Base-by-base conservation (phyloP, 2,797 vertebrate genomes). In the Linurgus olivaceus region DNA sequence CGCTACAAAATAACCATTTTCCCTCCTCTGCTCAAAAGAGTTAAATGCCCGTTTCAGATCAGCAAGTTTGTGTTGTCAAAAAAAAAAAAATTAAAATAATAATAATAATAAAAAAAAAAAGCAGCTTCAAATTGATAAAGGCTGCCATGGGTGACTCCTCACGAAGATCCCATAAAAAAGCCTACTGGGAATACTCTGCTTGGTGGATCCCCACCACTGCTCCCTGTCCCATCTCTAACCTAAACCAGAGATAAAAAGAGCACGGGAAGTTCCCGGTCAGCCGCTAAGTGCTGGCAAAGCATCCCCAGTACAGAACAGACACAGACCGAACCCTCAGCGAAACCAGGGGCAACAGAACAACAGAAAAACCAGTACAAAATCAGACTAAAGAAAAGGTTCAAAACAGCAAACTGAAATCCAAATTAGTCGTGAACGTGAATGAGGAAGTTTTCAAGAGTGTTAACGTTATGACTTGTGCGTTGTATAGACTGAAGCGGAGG, bases 401-500 rank as follows among this genome's bases (percentile, higher is more conserved):
- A 97, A 98, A 97, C 97, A 98, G 97, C 97, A 97, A 98, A 98
- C 98, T 97, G 92, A 98, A 98, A 98, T 96, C 97, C 97, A 98
- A 98, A 98, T 98, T 98, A 98, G 98, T 98, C 44, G 97, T 98
- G 98, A 98, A 97, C 73, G 98, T 98, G 98, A 97, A 98, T 98
- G 98, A 98, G 85, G 96, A 97, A 97, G 97, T 95, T 98, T 96
- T 95, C 83, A 96, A 98, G 94, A 97, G 98, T 97, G 98, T 98
- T 98, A 98, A 98, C 97, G 77, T 97, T 82, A 98, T 98, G 98
- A 97, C 98, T 98, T 97, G 97, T 99, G 98, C 98, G 87, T 98
- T 96, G 97, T 96, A 98, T 97, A 98, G 98, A 98, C 98, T 98
- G 98, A 99, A 98, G 98, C 97, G 96, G 97, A 98, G 97, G 98